Conservation (phyloP, 2,888 invertebrate species). For the Coenonympha glycerion region DNA sequence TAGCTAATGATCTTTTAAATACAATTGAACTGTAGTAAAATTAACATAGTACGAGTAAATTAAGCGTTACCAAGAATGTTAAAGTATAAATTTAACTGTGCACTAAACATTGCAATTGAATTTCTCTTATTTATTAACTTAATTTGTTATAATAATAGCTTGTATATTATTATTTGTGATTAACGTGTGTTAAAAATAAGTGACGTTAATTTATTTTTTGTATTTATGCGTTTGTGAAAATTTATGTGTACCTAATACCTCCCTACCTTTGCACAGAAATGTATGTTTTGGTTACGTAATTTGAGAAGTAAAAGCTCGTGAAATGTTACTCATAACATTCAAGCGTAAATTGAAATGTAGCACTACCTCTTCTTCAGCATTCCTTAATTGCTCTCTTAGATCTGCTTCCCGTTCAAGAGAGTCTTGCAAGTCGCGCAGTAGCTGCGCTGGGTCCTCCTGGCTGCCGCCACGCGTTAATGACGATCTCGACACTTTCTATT, state of each 20-base stretch:
- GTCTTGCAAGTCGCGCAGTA: slow-evolving; percentile 91
- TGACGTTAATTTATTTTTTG: neutral
- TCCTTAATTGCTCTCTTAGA: slow-evolving; percentile 91
- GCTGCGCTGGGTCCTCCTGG: slow-evolving; percentile 86
- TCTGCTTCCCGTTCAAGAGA: slow-evolving; percentile 95
- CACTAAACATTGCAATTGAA: neutral
- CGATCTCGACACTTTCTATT: slow-evolving; percentile 81
- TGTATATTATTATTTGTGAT: neutral
- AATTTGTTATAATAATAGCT: neutral
- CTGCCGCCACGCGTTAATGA: slow-evolving; percentile 86
- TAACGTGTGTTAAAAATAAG: neutral
- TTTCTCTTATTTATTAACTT: neutral
- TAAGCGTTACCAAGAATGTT: slow-evolving; percentile 12
- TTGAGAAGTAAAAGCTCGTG: slow-evolving; percentile 11
- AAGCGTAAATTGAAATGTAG: neutral
- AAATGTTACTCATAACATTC: slow-evolving; percentile 9
- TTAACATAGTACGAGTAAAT: slow-evolving; percentile 35
- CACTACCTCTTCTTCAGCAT: slow-evolving; percentile 92
- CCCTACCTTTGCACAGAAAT: slow-evolving; percentile 12
- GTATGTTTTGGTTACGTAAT: slow-evolving; percentile 7
- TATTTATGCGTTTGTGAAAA: neutral
- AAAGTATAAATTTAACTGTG: slow-evolving; percentile 4
- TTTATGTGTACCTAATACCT: slow-evolving; percentile 6
- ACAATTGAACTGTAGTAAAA: slow-evolving; percentile 48
- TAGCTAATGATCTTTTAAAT: slow-evolving; percentile 55